A percentile compares a stretch with the other conserved stretches of the same genome.
Conservation (phyloP, 2,797 vertebrate species). For the Micromesistius poutassou region DNA sequence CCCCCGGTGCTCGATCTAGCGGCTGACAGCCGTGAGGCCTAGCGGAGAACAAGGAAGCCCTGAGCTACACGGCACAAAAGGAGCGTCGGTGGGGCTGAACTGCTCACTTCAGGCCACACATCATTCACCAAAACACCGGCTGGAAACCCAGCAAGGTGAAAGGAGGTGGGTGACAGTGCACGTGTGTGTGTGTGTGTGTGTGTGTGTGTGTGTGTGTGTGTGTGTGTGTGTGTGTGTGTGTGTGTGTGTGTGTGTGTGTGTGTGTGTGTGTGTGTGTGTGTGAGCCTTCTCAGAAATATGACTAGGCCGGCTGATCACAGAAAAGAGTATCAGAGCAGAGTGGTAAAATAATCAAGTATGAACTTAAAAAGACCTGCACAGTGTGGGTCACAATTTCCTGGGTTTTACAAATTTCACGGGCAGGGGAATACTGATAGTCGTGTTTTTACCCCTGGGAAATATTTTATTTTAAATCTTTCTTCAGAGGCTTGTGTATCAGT, state of each 20-base stretch:
- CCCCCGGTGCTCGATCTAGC: conserved; percentile 26
- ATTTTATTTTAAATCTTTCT: background rate
- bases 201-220: conserved; percentile 7
- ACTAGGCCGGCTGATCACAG: conserved; percentile 10
- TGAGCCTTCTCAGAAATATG: conserved; percentile 16
- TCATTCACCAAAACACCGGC: conserved; percentile 14
- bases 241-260: conserved; percentile 14
- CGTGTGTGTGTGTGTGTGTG: conserved; percentile 5
- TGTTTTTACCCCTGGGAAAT: background rate
- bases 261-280: conserved; percentile 7
- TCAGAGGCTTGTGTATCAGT: background rate
- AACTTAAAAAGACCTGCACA: background rate
- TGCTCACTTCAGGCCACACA: conserved; percentile 19
- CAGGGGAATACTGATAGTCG: background rate
- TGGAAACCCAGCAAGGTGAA: conserved; percentile 19
- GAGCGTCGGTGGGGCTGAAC: conserved; percentile 48
- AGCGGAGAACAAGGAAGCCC: conserved; percentile 44
- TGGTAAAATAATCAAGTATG: background rate
- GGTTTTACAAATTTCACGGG: conserved; percentile 5
- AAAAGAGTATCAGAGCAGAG: background rate
- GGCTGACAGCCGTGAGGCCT: conserved; percentile 23
- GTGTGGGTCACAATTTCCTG: background rate
- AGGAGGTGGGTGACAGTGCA: background rate
- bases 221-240: conserved; percentile 17
- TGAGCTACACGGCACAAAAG: conserved; percentile 40